Percentiles rank a stretch among this genome's conserved stretches.
Conservation (phyloP, 2,888 invertebrate species). For the Hypercompe scribonia region DNA sequence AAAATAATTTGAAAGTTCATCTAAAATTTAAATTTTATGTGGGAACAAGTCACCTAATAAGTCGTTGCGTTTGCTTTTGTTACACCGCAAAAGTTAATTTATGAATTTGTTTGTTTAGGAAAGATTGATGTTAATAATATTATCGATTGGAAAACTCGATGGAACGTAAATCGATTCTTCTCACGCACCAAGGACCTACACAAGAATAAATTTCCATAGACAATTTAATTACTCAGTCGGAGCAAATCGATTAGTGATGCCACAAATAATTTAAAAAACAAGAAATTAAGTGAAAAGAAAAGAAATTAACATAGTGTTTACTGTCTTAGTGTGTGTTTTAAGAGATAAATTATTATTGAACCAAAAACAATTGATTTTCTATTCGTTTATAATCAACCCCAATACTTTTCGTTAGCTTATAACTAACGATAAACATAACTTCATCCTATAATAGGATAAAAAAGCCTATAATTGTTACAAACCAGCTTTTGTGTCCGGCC, state of each 20-base stretch:
- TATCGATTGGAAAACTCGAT: neutral
- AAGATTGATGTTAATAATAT: neutral
- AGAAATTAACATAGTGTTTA: too few species aligned
- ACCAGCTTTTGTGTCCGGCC: too few species aligned
- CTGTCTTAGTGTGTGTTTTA: too few species aligned
- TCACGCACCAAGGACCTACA: neutral
- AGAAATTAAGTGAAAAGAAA: too few species aligned
- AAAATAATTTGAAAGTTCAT: conserved; percentile 31
- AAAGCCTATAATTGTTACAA: too few species aligned
- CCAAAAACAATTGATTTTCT: too few species aligned
- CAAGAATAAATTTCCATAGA: neutral
- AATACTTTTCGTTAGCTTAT: too few species aligned
- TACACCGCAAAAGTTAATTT: neutral
- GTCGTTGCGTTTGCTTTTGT: neutral
- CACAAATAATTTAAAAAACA: too few species aligned
- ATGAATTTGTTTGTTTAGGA: neutral
- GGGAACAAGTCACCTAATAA: conserved; percentile 1
- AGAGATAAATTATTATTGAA: too few species aligned
- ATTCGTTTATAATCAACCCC: too few species aligned
- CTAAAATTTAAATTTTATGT: conserved; percentile 26
- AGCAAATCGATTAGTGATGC: neutral
- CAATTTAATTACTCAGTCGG: neutral
- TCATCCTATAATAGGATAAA: too few species aligned
- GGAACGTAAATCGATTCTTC: neutral
- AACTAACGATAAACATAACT: too few species aligned